These are phyloP conservation scores for Ciconia maguari DNA, from an alignment of 2,113 vertebrate genomes.

Conservation along the genomic window DNA sequence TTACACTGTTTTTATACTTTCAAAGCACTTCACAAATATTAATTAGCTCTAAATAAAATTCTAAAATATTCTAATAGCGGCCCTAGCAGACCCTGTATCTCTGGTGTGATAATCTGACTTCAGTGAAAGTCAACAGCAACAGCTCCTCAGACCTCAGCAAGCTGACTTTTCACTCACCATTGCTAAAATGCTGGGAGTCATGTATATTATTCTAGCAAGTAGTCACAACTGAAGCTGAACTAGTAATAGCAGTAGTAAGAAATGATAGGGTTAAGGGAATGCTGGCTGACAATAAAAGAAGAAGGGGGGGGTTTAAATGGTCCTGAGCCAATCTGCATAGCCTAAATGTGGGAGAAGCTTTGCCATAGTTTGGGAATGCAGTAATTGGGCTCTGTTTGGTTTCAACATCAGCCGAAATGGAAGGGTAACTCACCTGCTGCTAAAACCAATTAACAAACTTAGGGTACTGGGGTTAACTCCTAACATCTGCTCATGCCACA, in stretches of 20 bases:
- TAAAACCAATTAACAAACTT: neutral
- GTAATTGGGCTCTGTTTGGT: neutral
- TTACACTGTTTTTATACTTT: constrained; percentile 11
- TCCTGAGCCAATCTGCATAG: neutral
- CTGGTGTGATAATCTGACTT: constrained; percentile 57
- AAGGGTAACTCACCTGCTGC: neutral
- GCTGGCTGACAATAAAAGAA: neutral
- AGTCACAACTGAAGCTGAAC: neutral
- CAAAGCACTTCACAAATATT: constrained; percentile 37
- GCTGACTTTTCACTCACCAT: neutral
- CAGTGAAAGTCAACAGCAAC: constrained; percentile 33
- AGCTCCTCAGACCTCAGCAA: constrained; percentile 34
- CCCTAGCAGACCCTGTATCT: constrained; percentile 42
- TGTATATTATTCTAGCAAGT: neutral
- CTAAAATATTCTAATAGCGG: constrained; percentile 41
- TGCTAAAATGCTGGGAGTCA: neutral
- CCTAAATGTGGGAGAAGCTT: neutral
- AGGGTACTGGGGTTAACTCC: neutral
- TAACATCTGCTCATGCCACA: neutral
- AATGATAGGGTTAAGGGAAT: neutral
- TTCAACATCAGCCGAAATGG: neutral
- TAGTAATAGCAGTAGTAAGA: neutral
- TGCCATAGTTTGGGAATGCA: neutral
- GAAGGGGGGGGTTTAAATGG: neutral
- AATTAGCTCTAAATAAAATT: constrained; percentile 58